Evolutionary conservation across 2,888 invertebrate genomes (phyloP).

Genomic region (Mythimna vitellina): DNA sequence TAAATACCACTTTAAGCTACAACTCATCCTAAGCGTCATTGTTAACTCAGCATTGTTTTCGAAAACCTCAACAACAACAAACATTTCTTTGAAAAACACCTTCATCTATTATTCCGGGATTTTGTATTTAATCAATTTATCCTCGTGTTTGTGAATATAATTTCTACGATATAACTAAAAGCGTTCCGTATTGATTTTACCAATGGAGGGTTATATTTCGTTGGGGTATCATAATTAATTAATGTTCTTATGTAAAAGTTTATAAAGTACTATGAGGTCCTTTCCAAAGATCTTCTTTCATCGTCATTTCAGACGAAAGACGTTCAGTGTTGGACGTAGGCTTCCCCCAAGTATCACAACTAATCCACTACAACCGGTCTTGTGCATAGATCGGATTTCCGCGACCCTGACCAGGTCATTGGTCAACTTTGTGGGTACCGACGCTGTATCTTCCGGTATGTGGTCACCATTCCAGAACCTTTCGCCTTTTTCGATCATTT

Average conservation of each 20-base stretch:
- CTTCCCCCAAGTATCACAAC: too few species aligned
- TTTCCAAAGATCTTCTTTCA: not conserved
- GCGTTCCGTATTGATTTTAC: conserved; percentile 4
- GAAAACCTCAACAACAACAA: not conserved
- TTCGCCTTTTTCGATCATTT: too few species aligned
- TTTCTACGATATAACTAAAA: conserved; percentile 8
- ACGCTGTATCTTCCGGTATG: too few species aligned
- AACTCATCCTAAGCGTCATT: not conserved
- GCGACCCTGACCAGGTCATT: too few species aligned
- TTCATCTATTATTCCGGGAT: conserved; percentile 25
- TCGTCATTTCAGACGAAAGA: too few species aligned
- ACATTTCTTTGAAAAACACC: conserved; percentile 7
- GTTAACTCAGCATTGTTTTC: conserved; percentile 1
- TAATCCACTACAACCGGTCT: too few species aligned
- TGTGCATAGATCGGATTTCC: too few species aligned
- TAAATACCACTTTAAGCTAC: not conserved
- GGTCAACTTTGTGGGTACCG: too few species aligned
- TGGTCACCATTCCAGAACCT: too few species aligned
- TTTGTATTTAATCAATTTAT: conserved; percentile 34
- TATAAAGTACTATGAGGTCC: not conserved
- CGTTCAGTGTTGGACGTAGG: too few species aligned
- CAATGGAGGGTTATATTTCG: not conserved
- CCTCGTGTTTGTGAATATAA: conserved; percentile 28
- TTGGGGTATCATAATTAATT: conserved; percentile 5
- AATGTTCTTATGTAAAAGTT: not conserved